Evolutionary conservation across 37 sponge, comb jelly and placozoan genomes (phyloP).

Genomic region (Cliona cf. orientalis): DNA sequence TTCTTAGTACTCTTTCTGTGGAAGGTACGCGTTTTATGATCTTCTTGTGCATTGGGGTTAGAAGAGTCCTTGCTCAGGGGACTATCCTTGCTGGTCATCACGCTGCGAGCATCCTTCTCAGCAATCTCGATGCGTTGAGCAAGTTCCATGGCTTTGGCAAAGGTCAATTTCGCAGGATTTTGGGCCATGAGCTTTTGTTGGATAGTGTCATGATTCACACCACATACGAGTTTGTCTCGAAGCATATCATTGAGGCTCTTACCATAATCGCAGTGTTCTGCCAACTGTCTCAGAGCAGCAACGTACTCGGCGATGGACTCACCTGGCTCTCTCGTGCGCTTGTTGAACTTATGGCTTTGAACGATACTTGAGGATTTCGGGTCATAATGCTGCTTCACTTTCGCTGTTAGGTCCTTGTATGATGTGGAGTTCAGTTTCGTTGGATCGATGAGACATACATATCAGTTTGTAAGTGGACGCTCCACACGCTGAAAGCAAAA

Average conservation of each 20-base stretch:
- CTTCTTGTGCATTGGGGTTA: too few relatives aligned
- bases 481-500: too few relatives aligned
- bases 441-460: not conserved
- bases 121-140: not conserved
- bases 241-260: not conserved
- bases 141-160: not conserved
- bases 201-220: too few relatives aligned
- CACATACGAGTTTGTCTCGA: not conserved
- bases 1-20: too few relatives aligned
- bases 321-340: not conserved
- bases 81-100: not conserved
- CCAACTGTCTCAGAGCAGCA: not conserved
- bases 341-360: not conserved
- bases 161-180: not conserved
- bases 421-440: not conserved
- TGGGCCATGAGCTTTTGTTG: not conserved
- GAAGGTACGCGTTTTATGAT: too few relatives aligned
- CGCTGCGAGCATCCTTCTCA: not conserved
- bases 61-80: not conserved
- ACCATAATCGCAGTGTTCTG: not conserved
- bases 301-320: not conserved
- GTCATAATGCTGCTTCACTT: not conserved
- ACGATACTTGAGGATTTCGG: not conserved
- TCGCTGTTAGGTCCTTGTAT: not conserved
- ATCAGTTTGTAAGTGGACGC: constrained; percentile 1